These are phyloP conservation scores for Melanotaenia pygmaea DNA, from an alignment of 2,797 vertebrate genomes.

Conservation along the genomic window DNA sequence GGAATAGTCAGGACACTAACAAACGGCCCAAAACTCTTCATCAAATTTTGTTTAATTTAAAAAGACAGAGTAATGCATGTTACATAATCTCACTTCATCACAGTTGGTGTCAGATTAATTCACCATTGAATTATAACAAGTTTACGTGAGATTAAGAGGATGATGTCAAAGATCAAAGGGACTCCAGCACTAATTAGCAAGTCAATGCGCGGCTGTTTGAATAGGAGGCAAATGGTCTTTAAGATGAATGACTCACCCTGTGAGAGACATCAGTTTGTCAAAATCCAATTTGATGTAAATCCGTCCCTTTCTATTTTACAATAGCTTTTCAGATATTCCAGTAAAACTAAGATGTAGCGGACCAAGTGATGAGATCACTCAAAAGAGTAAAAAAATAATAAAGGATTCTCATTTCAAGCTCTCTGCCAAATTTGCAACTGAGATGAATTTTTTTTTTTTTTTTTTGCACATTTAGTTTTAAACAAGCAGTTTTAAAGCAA, in stretches of 20 bases:
- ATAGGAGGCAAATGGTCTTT: background rate
- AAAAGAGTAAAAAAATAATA: too few relatives aligned
- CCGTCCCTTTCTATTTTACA: background rate
- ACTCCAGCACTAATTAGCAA: slow-evolving; percentile 5
- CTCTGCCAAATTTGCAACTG: background rate
- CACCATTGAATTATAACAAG: background rate
- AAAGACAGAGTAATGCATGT: background rate
- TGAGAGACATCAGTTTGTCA: background rate
- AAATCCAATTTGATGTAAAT: background rate
- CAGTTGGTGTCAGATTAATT: background rate
- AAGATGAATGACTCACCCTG: background rate
- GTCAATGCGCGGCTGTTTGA: background rate
- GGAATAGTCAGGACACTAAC: background rate
- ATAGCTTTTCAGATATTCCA: background rate
- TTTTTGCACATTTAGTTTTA: too few relatives aligned
- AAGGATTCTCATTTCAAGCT: too few relatives aligned
- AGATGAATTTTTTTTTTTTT: background rate
- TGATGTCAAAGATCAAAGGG: slow-evolving; percentile 5
- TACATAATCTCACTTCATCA: background rate
- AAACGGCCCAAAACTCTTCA: background rate
- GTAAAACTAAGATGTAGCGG: background rate
- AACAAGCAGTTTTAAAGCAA: too few relatives aligned
- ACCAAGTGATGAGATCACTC: too few relatives aligned
- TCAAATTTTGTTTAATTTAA: background rate
- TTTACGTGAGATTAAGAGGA: background rate